These are phyloP conservation scores for Acromyrmex echinatior DNA, from an alignment of 1,140 invertebrate genomes.

Conservation along the genomic window DNA sequence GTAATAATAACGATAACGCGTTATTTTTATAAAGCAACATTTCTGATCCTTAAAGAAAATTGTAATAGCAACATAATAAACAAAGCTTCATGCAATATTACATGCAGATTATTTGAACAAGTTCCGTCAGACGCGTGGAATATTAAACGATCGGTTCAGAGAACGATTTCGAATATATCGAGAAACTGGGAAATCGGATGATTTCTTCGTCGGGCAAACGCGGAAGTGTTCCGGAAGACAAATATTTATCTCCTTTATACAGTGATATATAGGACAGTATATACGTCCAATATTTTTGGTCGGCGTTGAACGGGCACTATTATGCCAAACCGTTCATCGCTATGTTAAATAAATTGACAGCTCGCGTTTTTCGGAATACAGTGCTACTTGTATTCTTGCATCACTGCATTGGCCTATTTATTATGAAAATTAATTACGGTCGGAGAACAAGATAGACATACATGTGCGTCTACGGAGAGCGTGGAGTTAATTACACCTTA, in stretches of 20 bases:
- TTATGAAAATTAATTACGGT: conserved; percentile 55
- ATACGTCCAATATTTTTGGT: conserved; percentile 44
- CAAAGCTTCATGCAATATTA: background rate
- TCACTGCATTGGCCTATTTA: conserved; percentile 18
- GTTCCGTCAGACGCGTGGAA: background rate
- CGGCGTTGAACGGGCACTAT: background rate
- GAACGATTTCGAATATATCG: conserved; percentile 42
- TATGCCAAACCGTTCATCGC: background rate
- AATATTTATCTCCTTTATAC: conserved; percentile 63
- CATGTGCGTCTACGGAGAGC: background rate
- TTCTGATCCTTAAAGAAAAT: background rate
- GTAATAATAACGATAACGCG: no score
- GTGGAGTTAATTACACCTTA: conserved; percentile 36
- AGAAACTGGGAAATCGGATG: conserved; percentile 36
- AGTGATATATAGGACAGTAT: conserved; percentile 27
- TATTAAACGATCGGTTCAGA: background rate
- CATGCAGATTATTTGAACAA: conserved; percentile 12
- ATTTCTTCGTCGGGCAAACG: conserved; percentile 41
- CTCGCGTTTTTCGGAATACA: background rate
- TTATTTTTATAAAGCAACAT: no score
- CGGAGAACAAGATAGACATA: background rate
- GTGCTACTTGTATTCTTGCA: background rate
- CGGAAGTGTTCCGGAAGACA: conserved; percentile 45
- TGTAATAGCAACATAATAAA: conserved; percentile 1
- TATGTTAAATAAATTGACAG: background rate